Evolutionary conservation across 2,113 vertebrate species (phyloP), one percentile per base, ranked within the genome.

Genomic region (Motacilla tschutschensis): DNA sequence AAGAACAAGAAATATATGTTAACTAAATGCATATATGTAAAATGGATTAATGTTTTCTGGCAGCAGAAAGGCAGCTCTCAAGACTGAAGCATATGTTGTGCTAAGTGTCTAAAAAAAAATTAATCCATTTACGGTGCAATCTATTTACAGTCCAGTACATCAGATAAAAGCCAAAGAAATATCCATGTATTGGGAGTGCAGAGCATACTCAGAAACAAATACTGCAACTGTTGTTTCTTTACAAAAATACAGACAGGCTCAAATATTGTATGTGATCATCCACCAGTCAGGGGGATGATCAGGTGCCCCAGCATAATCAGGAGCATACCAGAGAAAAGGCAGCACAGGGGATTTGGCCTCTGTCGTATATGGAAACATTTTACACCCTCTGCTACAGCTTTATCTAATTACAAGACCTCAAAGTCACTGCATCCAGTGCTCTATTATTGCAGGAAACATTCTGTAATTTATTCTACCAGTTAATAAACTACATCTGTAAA

Each of bases 41-140:
- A 90, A 44, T 18, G 19, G 72, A 79, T 47, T 90, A 54, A 76
- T 50, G 28, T 41, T 87, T 85, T 36, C 91, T 83, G 71, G 81
- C 81, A 90, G 81, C 84, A 84, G 79, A 90, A 90, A 83, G 33
- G 40, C 89, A 82, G 43, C 33, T 85, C 76, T 94, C 33, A 85
- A 36, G 36, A 73, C 40, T 51, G 55, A 91, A 90, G 70, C 64
- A 22, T 75, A 72, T 47, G 55, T 76, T 87, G 51, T 55, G 53
- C 60, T 73, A 87, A 91, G 29, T 7, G 1, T 40, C 24, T 75
- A 66, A 62, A 24, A 63, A 71, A 87, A 69, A 50, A 46, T 15
- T 47, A 38, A 31, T 78, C 66, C 72, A 67, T 78, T 89, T 89
- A 69, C 5, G 6, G 59, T 51, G 25, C 40, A 53, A 22, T 63